Percentiles rank a stretch among this genome's conserved stretches.
Conservation (phyloP, 64 coral and sea anemone genomes). For the Platygyra sinensis region DNA sequence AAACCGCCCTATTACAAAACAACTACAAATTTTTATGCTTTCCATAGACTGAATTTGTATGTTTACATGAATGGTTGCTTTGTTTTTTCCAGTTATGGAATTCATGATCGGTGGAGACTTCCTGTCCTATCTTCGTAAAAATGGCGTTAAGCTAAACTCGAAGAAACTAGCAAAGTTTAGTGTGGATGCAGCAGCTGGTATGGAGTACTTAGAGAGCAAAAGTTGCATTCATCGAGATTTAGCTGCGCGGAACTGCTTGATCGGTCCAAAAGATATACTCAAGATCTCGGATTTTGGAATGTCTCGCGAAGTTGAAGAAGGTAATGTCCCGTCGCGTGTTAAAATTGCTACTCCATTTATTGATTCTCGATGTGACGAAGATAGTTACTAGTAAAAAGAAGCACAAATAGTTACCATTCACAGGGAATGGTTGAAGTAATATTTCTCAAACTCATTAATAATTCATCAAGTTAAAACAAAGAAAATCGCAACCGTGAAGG, state of each 20-base stretch:
- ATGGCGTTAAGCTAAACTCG: conserved; percentile 27
- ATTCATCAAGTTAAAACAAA: too few species aligned
- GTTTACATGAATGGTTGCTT: background rate
- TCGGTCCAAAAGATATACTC: conserved; percentile 72
- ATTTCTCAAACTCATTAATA: too few species aligned
- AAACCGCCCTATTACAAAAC: too few species aligned
- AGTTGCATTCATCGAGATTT: conserved; percentile 91
- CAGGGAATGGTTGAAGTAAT: too few species aligned
- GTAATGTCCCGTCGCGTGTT: background rate
- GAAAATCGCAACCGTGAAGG: too few species aligned
- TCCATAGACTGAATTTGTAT: too few species aligned
- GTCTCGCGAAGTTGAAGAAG: conserved; percentile 92
- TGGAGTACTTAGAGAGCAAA: conserved; percentile 85
- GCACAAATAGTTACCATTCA: too few species aligned
- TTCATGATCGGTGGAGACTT: conserved; percentile 95
- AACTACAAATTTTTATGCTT: too few species aligned
- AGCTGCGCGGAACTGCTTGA: conserved; percentile 89
- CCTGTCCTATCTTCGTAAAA: conserved; percentile 73
- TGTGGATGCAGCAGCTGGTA: conserved; percentile 73
- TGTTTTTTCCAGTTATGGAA: conserved; percentile 81
- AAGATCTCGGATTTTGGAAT: conserved; percentile 99
- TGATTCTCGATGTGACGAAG: too few species aligned
- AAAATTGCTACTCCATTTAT: background rate
- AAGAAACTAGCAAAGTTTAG: conserved; percentile 67
- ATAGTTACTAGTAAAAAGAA: too few species aligned